Evolutionary conservation across 1,140 invertebrate species (phyloP).

Genomic region (Drosophila quadrilineata): DNA sequence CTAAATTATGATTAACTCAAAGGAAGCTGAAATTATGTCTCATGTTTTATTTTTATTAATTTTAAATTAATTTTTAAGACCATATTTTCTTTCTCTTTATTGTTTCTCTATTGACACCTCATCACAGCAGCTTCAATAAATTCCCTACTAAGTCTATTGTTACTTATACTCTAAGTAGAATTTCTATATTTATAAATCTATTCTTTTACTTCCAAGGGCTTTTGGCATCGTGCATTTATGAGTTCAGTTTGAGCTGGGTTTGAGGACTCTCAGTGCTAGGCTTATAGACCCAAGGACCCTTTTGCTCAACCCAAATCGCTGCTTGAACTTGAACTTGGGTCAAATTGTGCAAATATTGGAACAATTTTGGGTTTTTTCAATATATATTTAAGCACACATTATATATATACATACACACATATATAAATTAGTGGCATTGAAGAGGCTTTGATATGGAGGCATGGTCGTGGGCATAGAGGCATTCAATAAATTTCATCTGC

Average conservation of each 20-base stretch:
- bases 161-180: too few species aligned
- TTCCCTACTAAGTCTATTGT: too few species aligned
- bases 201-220: not conserved
- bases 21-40: too few species aligned
- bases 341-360: conserved; percentile 2
- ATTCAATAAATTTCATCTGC: conserved; percentile 26
- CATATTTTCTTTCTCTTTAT: too few species aligned
- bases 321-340: not conserved
- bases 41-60: not conserved
- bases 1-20: conserved; percentile 13
- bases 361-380: not conserved
- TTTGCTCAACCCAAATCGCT: not conserved
- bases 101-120: too few species aligned
- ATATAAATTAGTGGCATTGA: conserved; percentile 11
- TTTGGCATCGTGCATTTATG: too few species aligned
- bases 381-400: not conserved
- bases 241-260: too few species aligned
- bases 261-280: not conserved
- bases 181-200: too few species aligned
- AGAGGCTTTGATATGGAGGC: conserved; percentile 3
- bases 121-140: too few species aligned
- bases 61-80: too few species aligned
- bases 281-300: not conserved
- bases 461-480: too few species aligned
- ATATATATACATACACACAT: not conserved